Percentiles rank a stretch among this genome's conserved stretches.
These are phyloP conservation scores for Allophyes oxyacanthae DNA, from an alignment of 2,888 invertebrate species.

Conservation along the genomic window DNA sequence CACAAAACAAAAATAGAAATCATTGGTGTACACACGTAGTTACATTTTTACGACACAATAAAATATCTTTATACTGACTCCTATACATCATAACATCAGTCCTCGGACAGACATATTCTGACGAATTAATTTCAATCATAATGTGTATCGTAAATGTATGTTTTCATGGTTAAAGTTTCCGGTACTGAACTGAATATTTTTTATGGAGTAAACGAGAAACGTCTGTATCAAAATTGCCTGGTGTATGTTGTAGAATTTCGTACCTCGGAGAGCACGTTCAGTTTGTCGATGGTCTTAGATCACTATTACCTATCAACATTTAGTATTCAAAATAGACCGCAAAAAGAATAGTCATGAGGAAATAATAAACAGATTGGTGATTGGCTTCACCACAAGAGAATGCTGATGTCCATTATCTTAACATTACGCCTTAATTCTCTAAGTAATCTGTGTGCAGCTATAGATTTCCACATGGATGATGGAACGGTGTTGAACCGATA, in stretches of 20 bases:
- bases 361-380: no score
- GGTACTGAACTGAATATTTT: slow-evolving; percentile 14
- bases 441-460: no score
- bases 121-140: slow-evolving; percentile 41
- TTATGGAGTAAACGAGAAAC: slow-evolving; percentile 5
- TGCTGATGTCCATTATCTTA: no score
- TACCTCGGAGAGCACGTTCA: no score
- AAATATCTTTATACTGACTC: slow-evolving; percentile 64
- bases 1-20: slow-evolving; percentile 60
- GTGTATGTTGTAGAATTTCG: slow-evolving; percentile 17
- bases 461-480: no score
- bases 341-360: no score
- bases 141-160: slow-evolving; percentile 34
- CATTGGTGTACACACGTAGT: slow-evolving; percentile 60
- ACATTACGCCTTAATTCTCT: no score
- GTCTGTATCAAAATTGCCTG: neutral
- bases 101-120: slow-evolving; percentile 22
- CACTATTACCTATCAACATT: no score
- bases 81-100: slow-evolving; percentile 32
- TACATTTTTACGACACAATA: slow-evolving; percentile 69
- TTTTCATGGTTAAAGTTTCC: slow-evolving; percentile 32
- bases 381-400: no score
- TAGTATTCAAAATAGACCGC: no score
- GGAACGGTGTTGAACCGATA: no score
- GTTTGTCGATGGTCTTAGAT: no score